Conservation (phyloP, 2,113 vertebrate genomes). For the Pelusios castaneus region DNA sequence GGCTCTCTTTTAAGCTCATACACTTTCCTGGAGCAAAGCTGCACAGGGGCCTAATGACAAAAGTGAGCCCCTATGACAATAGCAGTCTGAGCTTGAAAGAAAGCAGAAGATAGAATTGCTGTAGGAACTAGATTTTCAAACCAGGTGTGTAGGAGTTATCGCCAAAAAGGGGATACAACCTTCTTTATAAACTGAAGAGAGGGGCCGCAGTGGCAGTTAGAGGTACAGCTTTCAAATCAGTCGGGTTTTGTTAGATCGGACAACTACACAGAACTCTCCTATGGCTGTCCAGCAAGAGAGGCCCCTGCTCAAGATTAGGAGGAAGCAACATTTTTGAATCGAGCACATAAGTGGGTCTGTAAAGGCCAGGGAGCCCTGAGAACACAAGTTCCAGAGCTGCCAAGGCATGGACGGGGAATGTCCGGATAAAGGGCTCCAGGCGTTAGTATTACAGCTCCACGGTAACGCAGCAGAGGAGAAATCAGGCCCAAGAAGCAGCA, state of each 20-base stretch:
- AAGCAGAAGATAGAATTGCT: background rate
- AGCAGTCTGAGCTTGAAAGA: background rate
- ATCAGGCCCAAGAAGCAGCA: background rate
- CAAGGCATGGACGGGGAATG: background rate
- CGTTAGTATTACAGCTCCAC: background rate
- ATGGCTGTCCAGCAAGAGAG: background rate
- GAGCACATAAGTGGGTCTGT: background rate
- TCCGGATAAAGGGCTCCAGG: accelerated
- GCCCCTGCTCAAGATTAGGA: background rate
- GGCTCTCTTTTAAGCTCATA: background rate
- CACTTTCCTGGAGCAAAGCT: background rate
- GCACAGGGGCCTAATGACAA: background rate
- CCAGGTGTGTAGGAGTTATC: background rate
- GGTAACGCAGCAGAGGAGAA: background rate
- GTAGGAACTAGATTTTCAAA: background rate
- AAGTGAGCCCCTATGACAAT: background rate
- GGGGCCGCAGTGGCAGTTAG: background rate
- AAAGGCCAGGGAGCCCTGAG: background rate
- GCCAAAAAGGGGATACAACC: background rate
- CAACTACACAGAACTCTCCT: background rate
- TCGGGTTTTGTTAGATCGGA: background rate
- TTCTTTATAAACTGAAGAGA: accelerated
- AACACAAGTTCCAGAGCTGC: accelerated
- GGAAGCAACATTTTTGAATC: background rate
- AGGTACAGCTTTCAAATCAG: background rate